Base-by-base conservation (phyloP, 2,797 vertebrate genomes). In the Hemitrygon akajei region DNA sequence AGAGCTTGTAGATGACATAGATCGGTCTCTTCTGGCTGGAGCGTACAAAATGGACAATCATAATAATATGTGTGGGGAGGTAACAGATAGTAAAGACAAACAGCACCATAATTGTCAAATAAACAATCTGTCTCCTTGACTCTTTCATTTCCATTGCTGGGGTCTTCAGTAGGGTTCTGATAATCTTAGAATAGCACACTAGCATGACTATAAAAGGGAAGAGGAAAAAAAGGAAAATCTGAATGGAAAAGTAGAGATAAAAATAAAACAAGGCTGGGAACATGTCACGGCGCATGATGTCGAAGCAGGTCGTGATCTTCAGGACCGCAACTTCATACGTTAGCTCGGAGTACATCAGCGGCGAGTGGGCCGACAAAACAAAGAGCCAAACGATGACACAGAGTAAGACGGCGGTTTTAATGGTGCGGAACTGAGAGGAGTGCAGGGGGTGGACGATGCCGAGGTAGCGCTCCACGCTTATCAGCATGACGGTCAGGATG, bases 1-100 rank as follows among this genome's bases (percentile, higher is more conserved):
- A 95, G 91, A 96, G 20, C 94, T 95, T 95, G 40, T 95, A 95
- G 18, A 94, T 95, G 3, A 84, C 63, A 80, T 95, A 95, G 89
- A 95, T 10, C 93, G 95, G 94, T 60, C 84, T 47, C 7, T 94
- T 10, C 84, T 94, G 86, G 27, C 2, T 20, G 25, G 1, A 10
- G 37, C 34, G 94, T 77, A 94, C 14, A 58, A 95, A 86, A 84
- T 95, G 94, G 37, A 95, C 69, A 47, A 94, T 56, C 93, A 94
- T 77, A 80, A 96, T 77, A 6, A 87, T 25, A 80, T 94, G 95
- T 89, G 94, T 94, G 37, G 95, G 95, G 37, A 95, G 58, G 93
- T 94, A 96, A 93, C 94, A 96, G 71, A 95, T 22, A 34, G 94
- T 7, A 91, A 97, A 95, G 94, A 94, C 93, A 12, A 94, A 12